Evolutionary conservation across 1,140 invertebrate genomes (phyloP).

Genomic region (Temnothorax nylanderi): DNA sequence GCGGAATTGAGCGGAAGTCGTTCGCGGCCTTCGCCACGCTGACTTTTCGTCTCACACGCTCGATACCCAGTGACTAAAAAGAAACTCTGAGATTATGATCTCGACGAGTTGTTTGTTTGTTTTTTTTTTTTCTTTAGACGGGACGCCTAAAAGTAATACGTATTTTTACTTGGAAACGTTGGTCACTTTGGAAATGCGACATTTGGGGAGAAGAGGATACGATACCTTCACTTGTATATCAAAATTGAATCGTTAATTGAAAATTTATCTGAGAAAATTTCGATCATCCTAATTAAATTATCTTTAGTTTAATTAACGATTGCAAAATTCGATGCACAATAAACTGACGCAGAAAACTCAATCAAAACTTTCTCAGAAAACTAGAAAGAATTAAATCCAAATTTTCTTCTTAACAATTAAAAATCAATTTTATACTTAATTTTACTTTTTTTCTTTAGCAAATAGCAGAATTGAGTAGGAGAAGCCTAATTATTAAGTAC

Average conservation of each 20-base stretch:
- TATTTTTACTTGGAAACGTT: not conserved
- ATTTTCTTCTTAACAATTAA: not conserved
- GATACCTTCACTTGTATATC: not conserved
- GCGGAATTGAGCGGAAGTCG: slow-evolving; percentile 55
- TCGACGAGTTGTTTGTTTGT: not conserved
- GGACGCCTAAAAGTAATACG: not conserved
- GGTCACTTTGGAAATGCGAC: not conserved
- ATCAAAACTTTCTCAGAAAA: not conserved
- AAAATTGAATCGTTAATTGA: not conserved
- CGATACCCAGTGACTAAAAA: slow-evolving; percentile 34
- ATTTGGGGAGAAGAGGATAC: not conserved
- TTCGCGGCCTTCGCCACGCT: slow-evolving; percentile 38
- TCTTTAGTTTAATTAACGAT: not conserved
- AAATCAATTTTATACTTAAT: too few species aligned
- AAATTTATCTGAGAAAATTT: not conserved
- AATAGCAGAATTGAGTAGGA: too few species aligned
- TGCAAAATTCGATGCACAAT: too few species aligned
- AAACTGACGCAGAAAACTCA: not conserved
- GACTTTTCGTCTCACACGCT: slow-evolving; percentile 34
- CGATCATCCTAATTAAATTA: not conserved
- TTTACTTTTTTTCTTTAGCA: not conserved
- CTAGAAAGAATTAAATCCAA: not conserved
- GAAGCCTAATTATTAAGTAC: not conserved
- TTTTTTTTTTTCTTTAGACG: too few species aligned
- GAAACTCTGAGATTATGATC: not conserved